Evolutionary conservation across 2,113 vertebrate genomes (phyloP).

Genomic region (Caranx ignobilis): DNA sequence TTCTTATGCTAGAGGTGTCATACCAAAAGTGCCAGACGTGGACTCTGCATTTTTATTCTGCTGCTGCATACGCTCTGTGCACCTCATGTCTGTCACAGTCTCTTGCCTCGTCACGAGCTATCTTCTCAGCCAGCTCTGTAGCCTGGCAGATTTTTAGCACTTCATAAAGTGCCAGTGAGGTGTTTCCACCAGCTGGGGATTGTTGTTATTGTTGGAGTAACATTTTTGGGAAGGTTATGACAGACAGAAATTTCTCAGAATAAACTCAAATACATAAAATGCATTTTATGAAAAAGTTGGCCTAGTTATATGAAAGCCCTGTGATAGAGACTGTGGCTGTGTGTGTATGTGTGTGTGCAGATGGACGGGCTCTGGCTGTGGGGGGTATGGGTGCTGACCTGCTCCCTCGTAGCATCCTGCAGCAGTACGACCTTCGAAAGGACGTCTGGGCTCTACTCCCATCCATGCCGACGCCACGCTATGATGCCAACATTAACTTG

Average conservation of each 20-base stretch:
- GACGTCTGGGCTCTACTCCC: constrained; percentile 96
- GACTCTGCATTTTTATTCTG: constrained; percentile 54
- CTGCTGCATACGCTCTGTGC: constrained; percentile 44
- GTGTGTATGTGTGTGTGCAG: constrained; percentile 72
- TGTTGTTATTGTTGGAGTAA: background rate
- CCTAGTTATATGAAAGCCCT: background rate
- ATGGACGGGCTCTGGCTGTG: constrained; percentile 90
- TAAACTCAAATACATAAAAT: background rate
- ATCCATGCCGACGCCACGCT: constrained; percentile 94
- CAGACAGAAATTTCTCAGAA: background rate
- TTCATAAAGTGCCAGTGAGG: constrained; percentile 19
- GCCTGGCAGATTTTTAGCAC: constrained; percentile 41
- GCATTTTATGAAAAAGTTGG: background rate
- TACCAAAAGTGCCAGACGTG: constrained; percentile 56
- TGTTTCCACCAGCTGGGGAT: constrained; percentile 18
- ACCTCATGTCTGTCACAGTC: constrained; percentile 52
- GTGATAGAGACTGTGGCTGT: background rate
- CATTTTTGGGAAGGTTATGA: background rate
- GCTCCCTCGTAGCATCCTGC: constrained; percentile 91
- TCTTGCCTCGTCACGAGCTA: constrained; percentile 30
- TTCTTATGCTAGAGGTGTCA: constrained; percentile 62
- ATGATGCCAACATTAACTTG: constrained; percentile 91
- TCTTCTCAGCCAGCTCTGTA: constrained; percentile 32
- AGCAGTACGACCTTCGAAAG: constrained; percentile 96
- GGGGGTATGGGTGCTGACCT: constrained; percentile 97